Percentiles rank a stretch among this genome's conserved stretches.
phyloP scores from a whole-genome alignment of 1,140 invertebrate species.

The Drosophila sulfurigaster region DNA sequence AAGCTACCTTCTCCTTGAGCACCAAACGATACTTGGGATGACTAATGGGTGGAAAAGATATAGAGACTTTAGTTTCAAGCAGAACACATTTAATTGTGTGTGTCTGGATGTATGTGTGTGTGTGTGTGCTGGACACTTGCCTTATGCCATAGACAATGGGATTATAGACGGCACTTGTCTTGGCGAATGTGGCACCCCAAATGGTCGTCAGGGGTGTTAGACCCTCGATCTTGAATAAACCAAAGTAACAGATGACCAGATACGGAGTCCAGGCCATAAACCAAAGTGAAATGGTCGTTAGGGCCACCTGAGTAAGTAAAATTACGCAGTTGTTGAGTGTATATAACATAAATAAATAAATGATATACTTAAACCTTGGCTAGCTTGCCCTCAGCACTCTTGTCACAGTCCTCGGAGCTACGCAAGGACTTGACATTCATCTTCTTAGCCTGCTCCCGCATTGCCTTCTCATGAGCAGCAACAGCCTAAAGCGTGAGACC shows the following conservation, averaged over 20 bases:
- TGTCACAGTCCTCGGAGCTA: constrained; percentile 88
- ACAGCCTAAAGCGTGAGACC: constrained; percentile 86
- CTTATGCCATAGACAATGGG: constrained; percentile 94
- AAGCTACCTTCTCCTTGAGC: constrained; percentile 86
- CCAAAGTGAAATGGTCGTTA: constrained; percentile 94
- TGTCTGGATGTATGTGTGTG: too few relatives aligned
- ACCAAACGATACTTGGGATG: constrained; percentile 92
- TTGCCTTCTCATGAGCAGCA: constrained; percentile 91
- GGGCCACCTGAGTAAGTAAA: constrained; percentile 86
- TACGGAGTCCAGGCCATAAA: constrained; percentile 94
- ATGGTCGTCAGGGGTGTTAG: constrained; percentile 91
- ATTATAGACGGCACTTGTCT: constrained; percentile 92
- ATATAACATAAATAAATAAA: constrained; percentile 5
- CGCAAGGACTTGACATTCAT: constrained; percentile 93
- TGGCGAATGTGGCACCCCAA: constrained; percentile 92
- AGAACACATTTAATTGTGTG: neutral
- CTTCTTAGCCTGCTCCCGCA: constrained; percentile 93
- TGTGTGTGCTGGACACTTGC: constrained; percentile 73
- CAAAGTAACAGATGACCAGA: constrained; percentile 92
- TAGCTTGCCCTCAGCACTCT: constrained; percentile 90
- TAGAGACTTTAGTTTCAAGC: neutral
- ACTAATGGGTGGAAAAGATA: constrained; percentile 79
- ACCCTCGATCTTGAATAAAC: constrained; percentile 89
- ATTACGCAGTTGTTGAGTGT: neutral
- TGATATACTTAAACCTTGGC: constrained; percentile 86